Evolutionary conservation across 2,113 vertebrate species (phyloP), one percentile per base, ranked within the genome.

Genomic region (Brachyistius frenatus): DNA sequence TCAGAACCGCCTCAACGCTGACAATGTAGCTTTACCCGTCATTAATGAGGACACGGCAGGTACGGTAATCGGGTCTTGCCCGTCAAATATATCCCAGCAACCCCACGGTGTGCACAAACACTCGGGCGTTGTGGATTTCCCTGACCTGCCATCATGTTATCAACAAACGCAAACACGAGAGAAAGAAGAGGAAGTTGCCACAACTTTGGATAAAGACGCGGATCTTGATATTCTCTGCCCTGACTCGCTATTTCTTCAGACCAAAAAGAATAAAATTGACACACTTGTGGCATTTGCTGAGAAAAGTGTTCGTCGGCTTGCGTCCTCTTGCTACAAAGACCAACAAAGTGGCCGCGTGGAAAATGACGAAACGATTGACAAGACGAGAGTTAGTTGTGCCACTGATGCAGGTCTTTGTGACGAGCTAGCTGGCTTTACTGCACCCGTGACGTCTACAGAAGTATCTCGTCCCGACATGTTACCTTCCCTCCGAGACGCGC

Each of bases 1-100:
- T 64, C 73, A 73, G 50, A 61, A 35, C 41, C 5, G 10, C 33
- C 37, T 63, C 33, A 61, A 52, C 39, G 46, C 56, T 11, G 63
- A 66, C 16, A 53, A 78, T 49, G 30, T 36, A 11, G 14, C 14
- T 44, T 0, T 0, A 6, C 49, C 64, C 15, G 41, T 37, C 4
- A 23, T n/a, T 0, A 54, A 72, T 6, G 53, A 74, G 30, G 53
- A 53, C 16, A 14, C 4, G n/a, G 37, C n/a, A 31, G 39, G 32
- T 16, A 16, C 10, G 50, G 33, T 37, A 1, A 15, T 50, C 1
- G 35, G 15, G 3, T 52, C 72, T 52, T 39, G 35, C 16, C 14
- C 16, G 2, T 66, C 57, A 9, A 6, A 1, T 63, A 13, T 14
- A 33, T 16, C 44, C n/a, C 66, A 65, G 35, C 57, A 56, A 35